Conservation (phyloP, 2,888 invertebrate genomes). For the Phytoseiulus persimilis region DNA sequence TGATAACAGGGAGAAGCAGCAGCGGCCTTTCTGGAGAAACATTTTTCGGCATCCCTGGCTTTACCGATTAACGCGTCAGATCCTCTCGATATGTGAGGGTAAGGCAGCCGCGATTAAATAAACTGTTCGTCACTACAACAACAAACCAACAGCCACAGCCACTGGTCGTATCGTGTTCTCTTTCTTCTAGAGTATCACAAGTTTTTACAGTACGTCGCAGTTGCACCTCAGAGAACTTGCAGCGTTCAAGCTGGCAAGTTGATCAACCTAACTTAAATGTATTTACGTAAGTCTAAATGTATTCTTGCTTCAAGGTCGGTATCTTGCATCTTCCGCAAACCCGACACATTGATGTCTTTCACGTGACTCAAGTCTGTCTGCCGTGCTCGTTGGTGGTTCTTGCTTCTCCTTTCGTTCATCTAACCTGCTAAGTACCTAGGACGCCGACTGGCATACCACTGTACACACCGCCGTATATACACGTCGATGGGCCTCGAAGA, state of each 20-base stretch:
- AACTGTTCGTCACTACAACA: not conserved
- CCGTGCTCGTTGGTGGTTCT: not conserved
- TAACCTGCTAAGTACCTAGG: not conserved
- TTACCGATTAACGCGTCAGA: not conserved
- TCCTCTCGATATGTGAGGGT: conserved; percentile 5
- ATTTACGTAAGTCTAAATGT: not conserved
- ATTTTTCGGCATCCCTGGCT: not conserved
- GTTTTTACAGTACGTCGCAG: conserved; percentile 38
- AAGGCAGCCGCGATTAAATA: not conserved
- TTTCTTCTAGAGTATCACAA: conserved; percentile 31
- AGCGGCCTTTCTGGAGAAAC: not conserved
- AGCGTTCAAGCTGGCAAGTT: not conserved
- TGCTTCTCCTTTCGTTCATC: not conserved
- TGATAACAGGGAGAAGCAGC: not conserved
- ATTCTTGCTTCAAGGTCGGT: not conserved
- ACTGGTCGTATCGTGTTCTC: not conserved
- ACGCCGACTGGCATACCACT: not conserved
- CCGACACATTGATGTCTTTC: not conserved
- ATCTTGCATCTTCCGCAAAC: not conserved
- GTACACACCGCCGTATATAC: not conserved
- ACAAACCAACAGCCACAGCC: not conserved
- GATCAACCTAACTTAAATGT: not conserved
- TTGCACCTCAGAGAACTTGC: conserved; percentile 38
- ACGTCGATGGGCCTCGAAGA: not conserved
- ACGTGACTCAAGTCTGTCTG: not conserved